Percentiles rank a stretch among this genome's conserved stretches.
These are phyloP conservation scores for Arnoldichthys spilopterus DNA, from an alignment of 2,797 vertebrate species.

Conservation along the genomic window DNA sequence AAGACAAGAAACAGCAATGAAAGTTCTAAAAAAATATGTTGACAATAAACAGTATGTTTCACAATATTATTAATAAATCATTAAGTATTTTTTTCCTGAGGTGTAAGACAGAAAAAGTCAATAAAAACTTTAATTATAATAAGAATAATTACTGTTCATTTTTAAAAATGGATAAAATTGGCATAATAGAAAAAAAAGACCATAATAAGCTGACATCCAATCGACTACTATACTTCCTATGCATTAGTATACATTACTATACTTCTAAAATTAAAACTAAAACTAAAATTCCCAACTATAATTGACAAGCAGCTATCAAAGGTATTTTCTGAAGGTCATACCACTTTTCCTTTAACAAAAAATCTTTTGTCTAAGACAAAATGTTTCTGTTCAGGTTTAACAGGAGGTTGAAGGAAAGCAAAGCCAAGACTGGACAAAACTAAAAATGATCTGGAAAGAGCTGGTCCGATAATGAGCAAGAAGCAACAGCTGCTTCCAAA, in stretches of 20 bases:
- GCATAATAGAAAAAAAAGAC: background rate
- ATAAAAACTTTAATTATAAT: too few relatives aligned
- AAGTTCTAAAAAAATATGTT: too few relatives aligned
- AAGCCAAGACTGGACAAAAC: constrained; percentile 35
- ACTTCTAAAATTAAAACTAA: too few relatives aligned
- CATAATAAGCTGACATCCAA: background rate
- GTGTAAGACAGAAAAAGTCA: too few relatives aligned
- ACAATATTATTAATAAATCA: too few relatives aligned
- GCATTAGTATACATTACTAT: too few relatives aligned
- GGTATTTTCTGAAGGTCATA: too few relatives aligned
- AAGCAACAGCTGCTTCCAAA: constrained; percentile 39
- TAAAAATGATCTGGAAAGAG: constrained; percentile 29
- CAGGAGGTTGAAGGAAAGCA: background rate
- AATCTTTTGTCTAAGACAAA: constrained; percentile 46
- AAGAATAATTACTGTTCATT: too few relatives aligned
- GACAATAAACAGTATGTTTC: background rate
- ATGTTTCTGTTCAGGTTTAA: constrained; percentile 39
- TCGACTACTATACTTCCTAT: background rate
- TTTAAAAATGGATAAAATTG: too few relatives aligned
- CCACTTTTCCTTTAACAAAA: constrained; percentile 9
- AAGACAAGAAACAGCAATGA: background rate
- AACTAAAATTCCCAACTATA: too few relatives aligned
- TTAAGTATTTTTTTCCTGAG: too few relatives aligned
- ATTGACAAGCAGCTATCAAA: too few relatives aligned
- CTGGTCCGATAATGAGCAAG: constrained; percentile 40